These are phyloP conservation scores for Chelon labrosus DNA, from an alignment of 2,797 vertebrate genomes.

Conservation along the genomic window DNA sequence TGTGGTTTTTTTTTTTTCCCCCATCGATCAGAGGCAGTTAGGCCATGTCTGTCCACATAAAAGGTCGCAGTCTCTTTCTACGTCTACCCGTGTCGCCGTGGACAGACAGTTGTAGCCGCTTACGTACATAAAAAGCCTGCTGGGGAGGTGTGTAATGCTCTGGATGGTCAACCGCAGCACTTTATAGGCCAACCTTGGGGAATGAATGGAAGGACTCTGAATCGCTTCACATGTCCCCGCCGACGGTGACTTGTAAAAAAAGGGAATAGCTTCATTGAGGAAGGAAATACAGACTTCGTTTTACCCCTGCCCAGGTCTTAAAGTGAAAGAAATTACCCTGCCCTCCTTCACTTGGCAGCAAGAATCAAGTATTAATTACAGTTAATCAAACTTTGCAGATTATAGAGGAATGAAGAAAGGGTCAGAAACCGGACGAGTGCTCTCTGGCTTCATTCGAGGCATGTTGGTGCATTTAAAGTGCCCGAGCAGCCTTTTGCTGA, in stretches of 20 bases:
- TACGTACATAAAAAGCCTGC: conserved; percentile 29
- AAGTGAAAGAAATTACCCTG: conserved; percentile 66
- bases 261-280: conserved; percentile 29
- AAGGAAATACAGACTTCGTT: conserved; percentile 49
- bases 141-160: conserved; percentile 4
- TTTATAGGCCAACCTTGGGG: conserved; percentile 42
- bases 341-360: conserved; percentile 59
- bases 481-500: conserved; percentile 73
- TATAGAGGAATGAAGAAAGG: conserved; percentile 51
- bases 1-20: conserved; percentile 1
- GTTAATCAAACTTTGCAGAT: conserved; percentile 73
- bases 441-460: conserved; percentile 38
- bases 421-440: conserved; percentile 52
- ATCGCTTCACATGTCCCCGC: conserved; percentile 12
- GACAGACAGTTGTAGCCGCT: conserved; percentile 27
- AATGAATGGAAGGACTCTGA: conserved; percentile 12
- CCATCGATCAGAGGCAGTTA: conserved; percentile 66
- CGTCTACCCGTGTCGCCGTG: conserved; percentile 31
- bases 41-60: conserved; percentile 56
- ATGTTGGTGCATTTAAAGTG: conserved; percentile 61
- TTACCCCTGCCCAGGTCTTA: conserved; percentile 28
- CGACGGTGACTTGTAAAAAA: conserved; percentile 27
- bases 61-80: conserved; percentile 68
- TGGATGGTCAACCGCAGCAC: conserved; percentile 37
- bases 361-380: conserved; percentile 75